Evolutionary conservation across 2,888 invertebrate genomes (phyloP).

Genomic region (Fabriciana adippe): DNA sequence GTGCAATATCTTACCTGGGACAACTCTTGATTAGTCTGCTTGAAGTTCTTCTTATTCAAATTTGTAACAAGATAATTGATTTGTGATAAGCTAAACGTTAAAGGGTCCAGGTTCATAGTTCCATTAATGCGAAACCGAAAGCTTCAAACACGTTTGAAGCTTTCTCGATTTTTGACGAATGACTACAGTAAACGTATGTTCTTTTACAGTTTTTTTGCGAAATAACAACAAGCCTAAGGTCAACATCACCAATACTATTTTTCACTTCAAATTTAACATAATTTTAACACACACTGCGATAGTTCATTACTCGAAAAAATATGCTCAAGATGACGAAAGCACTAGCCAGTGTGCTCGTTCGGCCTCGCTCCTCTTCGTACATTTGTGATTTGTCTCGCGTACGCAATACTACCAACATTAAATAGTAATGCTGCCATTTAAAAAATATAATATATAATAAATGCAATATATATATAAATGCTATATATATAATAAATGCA

Average conservation of each 20-base stretch:
- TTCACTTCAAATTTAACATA: conserved; percentile 72
- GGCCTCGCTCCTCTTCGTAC: conserved; percentile 31
- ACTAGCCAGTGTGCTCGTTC: conserved; percentile 41
- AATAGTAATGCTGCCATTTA: conserved; percentile 18
- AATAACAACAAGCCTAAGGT: conserved; percentile 72
- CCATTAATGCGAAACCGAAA: conserved; percentile 95
- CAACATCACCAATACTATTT: conserved; percentile 79
- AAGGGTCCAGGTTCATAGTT: conserved; percentile 99
- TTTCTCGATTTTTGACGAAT: conserved; percentile 91
- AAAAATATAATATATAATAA: too few species aligned
- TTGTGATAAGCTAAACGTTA: conserved; percentile 99
- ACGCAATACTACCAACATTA: conserved; percentile 25
- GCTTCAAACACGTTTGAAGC: conserved; percentile 97
- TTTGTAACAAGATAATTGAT: conserved; percentile 98
- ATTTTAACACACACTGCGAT: conserved; percentile 55
- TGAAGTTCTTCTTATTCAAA: conserved; percentile 97
- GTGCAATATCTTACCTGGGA: conserved; percentile 88
- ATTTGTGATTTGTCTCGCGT: conserved; percentile 11
- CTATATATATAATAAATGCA: not conserved
- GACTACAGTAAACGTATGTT: conserved; percentile 76
- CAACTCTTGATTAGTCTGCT: conserved; percentile 94
- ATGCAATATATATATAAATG: too few species aligned
- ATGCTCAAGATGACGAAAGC: conserved; percentile 54
- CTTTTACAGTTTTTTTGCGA: conserved; percentile 71
- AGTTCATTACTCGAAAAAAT: conserved; percentile 22